Evolutionary conservation across 2,113 vertebrate species (phyloP).

Genomic region (Climacteris rufus): DNA sequence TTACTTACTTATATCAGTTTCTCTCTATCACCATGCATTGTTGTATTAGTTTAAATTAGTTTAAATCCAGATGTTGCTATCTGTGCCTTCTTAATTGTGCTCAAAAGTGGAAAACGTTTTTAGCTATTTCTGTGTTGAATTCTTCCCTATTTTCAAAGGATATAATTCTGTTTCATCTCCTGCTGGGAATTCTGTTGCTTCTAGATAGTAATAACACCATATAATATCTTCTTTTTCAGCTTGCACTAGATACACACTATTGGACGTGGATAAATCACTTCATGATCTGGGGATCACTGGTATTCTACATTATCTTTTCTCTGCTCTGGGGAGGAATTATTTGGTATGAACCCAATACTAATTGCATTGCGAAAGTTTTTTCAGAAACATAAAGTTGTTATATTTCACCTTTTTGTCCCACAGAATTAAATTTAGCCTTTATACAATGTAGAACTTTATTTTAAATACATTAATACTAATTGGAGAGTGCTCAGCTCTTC

Average conservation of each 20-base stretch:
- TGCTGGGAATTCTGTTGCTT: not conserved
- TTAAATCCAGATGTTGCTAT: not conserved
- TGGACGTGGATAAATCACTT: conserved; percentile 99
- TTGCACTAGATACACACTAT: conserved; percentile 96
- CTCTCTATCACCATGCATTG: not conserved
- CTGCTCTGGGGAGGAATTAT: conserved; percentile 95
- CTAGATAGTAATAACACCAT: not conserved
- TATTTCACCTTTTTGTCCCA: not conserved
- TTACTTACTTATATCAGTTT: not conserved
- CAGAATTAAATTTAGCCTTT: not conserved
- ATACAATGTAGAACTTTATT: not conserved
- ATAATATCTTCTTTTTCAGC: conserved; percentile 60
- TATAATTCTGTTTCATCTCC: not conserved
- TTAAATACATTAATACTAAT: not conserved
- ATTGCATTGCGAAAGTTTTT: not conserved
- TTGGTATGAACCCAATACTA: conserved; percentile 77
- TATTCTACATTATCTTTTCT: conserved; percentile 95
- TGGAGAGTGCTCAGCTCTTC: not conserved
- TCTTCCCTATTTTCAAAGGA: not conserved
- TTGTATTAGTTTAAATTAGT: not conserved
- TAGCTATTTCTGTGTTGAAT: not conserved
- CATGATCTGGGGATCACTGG: conserved; percentile 94
- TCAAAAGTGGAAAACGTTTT: not conserved
- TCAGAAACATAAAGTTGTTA: not conserved
- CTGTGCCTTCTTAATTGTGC: not conserved